Conservation (phyloP, 1,140 invertebrate genomes). For the Patella vulgata region DNA sequence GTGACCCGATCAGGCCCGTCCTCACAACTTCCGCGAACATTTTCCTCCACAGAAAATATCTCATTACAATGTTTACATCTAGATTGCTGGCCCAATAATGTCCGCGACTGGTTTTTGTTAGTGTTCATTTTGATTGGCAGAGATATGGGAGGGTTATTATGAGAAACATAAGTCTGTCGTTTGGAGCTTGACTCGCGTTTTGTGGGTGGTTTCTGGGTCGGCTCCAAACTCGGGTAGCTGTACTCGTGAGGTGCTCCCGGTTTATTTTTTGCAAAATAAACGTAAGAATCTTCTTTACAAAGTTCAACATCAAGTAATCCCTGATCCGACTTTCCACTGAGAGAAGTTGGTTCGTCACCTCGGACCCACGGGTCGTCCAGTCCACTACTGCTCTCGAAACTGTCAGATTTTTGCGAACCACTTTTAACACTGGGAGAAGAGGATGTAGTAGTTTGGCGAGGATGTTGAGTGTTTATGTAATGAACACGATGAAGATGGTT, state of each 20-base stretch:
- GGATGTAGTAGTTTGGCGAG: constrained; percentile 14
- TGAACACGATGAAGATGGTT: constrained; percentile 70
- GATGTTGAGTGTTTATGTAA: constrained; percentile 62
- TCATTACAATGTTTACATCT: constrained; percentile 69
- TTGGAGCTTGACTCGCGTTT: constrained; percentile 49
- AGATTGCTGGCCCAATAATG: constrained; percentile 35
- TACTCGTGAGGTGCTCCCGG: constrained; percentile 54
- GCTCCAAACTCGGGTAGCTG: constrained; percentile 60
- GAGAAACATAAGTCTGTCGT: constrained; percentile 31
- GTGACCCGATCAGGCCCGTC: constrained; percentile 87
- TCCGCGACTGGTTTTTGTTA: not conserved
- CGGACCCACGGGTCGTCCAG: constrained; percentile 62
- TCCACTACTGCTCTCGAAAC: constrained; percentile 49
- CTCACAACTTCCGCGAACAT: constrained; percentile 84
- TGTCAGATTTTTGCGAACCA: constrained; percentile 53
- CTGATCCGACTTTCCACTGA: constrained; percentile 53
- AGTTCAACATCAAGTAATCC: constrained; percentile 46
- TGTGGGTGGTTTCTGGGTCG: constrained; percentile 49
- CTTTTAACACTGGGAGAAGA: constrained; percentile 53
- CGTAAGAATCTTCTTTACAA: constrained; percentile 76
- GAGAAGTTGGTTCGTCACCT: constrained; percentile 49
- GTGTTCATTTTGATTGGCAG: constrained; percentile 52
- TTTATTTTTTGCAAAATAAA: constrained; percentile 77
- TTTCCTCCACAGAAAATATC: constrained; percentile 76
- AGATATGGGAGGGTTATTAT: constrained; percentile 36